Percentiles rank a stretch among this genome's conserved stretches.
Conservation (phyloP, 2,113 vertebrate genomes). For the Malurus alboscapulatus region DNA sequence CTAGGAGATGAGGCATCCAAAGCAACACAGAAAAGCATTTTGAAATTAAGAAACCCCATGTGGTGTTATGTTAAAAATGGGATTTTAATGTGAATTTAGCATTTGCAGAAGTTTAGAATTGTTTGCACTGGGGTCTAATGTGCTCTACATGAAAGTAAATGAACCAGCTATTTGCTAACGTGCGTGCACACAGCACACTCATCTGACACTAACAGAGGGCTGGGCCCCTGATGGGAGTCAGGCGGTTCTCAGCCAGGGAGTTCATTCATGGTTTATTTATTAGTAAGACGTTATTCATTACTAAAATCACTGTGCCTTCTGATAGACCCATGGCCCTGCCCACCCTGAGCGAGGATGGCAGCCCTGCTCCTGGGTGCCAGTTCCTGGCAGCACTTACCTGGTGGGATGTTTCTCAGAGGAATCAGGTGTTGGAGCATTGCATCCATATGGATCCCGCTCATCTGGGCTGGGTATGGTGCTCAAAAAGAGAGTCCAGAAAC, state of each 20-base stretch:
- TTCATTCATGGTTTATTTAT: neutral
- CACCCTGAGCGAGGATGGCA: neutral
- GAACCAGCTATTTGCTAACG: neutral
- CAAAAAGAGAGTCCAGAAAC: neutral
- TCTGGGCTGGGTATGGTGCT: neutral
- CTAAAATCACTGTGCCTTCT: neutral
- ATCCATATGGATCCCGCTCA: neutral
- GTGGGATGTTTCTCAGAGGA: neutral
- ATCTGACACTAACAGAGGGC: neutral
- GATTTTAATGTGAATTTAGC: neutral
- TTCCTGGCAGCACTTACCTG: neutral
- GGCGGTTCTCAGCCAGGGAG: neutral
- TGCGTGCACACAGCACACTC: neutral
- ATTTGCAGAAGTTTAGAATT: neutral
- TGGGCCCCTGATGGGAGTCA: neutral
- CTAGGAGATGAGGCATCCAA: neutral
- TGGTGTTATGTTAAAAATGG: neutral
- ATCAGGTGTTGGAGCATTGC: neutral
- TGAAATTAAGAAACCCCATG: neutral
- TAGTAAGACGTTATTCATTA: neutral
- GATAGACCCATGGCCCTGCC: neutral
- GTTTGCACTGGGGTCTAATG: neutral
- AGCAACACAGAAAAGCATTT: neutral
- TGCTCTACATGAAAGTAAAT: neutral
- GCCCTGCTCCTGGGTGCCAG: neutral